Base-by-base conservation (phyloP, 2,797 vertebrate genomes). In the Varecia variegata region DNA sequence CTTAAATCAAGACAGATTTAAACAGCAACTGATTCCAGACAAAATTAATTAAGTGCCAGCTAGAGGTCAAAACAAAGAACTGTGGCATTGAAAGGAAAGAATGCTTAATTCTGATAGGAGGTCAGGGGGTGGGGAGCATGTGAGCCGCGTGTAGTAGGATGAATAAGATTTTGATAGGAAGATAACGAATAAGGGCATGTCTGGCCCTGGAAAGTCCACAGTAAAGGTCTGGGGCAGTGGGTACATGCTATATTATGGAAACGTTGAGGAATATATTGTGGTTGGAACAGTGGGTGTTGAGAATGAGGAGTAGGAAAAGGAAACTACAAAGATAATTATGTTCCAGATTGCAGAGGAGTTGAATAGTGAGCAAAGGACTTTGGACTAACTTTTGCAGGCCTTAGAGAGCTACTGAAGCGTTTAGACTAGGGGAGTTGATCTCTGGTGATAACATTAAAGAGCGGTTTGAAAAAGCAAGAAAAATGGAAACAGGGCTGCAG, bases 1-100 rank as follows among this genome's bases (percentile, higher is more conserved):
- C 76, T 92, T 94, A 71, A 85, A 47, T 90, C 43, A 60, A 83
- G 79, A 85, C 43, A 30, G 65, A 95, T 35, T 86, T 86, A 54
- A 93, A 81, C 7, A 79, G 79, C 17, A 80, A 4, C 15, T 50
- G 38, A 81, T 71, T 82, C 27, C 71, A 58, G 81, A 47, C 43
- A 47, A 81, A 88, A 90, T 52, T 32, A 93, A 84, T 62, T 21
- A 18, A 65, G 35, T 67, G 52, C 86, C 65, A 68, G 50, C 50
- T 54, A 43, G 35, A 67, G 85, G 79, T 86, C 73, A 43, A 62
- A 65, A 58, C 73, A 58, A 74, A 79, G 35, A 25, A 35, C 30
- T 15, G 3, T 35, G 47, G 27, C 50, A 7, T n/a, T 67, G 35
- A 76, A 32, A 83, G 76, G 67, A 92, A 92, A 32, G 58, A 45